Evolutionary conservation across 30 jellyfish, hydroid and myxozoan genomes (phyloP).

Genomic region (Chrysaora quinquecirrha): DNA sequence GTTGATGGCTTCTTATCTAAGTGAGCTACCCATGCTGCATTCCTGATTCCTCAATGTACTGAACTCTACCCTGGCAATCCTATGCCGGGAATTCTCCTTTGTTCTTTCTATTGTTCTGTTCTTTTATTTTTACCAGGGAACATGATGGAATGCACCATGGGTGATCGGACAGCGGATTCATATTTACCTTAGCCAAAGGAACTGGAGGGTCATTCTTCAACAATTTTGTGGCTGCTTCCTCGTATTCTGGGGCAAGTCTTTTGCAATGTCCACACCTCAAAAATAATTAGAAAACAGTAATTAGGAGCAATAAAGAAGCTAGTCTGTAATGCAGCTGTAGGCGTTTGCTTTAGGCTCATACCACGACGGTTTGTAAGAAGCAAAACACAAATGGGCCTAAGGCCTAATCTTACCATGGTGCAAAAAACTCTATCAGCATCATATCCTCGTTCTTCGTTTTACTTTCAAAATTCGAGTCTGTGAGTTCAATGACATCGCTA

Average conservation of each 20-base stretch:
- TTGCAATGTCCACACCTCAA: conserved; percentile 97
- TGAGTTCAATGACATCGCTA: conserved; percentile 75
- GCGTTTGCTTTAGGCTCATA: background rate
- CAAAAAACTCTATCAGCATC: conserved; percentile 84
- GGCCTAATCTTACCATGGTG: conserved; percentile 93
- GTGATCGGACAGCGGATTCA: background rate
- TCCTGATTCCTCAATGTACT: too few relatives aligned
- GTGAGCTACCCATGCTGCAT: background rate
- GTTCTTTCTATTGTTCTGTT: too few relatives aligned
- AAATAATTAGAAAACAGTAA: background rate
- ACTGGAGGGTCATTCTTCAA: conserved; percentile 89
- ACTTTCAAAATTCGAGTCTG: conserved; percentile 62
- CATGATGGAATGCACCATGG: background rate
- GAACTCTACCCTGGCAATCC: too few relatives aligned
- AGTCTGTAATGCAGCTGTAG: background rate
- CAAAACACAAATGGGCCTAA: background rate
- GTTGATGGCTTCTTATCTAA: background rate
- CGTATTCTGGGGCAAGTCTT: conserved; percentile 94
- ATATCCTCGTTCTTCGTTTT: conserved; percentile 56
- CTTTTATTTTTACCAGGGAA: background rate
- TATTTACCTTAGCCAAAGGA: conserved; percentile 77
- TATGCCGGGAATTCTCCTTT: background rate
- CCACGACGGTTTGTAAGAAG: background rate
- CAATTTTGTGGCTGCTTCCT: conserved; percentile 84
- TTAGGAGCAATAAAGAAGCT: too few relatives aligned